These are phyloP conservation scores for Astur gentilis DNA, from an alignment of 2,113 vertebrate species.

Conservation along the genomic window DNA sequence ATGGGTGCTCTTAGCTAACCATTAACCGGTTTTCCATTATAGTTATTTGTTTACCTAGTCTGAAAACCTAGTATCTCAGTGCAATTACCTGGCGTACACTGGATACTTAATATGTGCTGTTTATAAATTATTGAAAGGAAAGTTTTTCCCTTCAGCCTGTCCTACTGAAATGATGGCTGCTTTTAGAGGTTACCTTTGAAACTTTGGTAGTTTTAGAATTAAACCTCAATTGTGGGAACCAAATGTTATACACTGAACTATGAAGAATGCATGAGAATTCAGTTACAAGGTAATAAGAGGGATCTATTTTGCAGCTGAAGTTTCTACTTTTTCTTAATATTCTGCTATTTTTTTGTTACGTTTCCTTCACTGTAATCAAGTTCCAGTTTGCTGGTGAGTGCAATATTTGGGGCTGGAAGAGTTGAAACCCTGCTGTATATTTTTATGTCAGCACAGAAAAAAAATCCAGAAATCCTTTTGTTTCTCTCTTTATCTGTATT, in stretches of 20 bases:
- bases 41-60: constrained; percentile 47
- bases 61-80: constrained; percentile 60
- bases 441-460: not conserved
- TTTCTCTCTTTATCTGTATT: not conserved
- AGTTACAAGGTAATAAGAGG: not conserved
- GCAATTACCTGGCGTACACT: not conserved
- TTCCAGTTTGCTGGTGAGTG: not conserved
- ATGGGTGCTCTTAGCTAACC: not conserved
- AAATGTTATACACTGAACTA: not conserved
- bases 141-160: not conserved
- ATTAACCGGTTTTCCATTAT: constrained; percentile 43
- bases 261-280: not conserved
- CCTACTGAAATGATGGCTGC: not conserved
- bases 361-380: not conserved
- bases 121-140: constrained; percentile 39
- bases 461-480: not conserved
- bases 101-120: constrained; percentile 19
- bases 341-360: not conserved
- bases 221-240: not conserved
- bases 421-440: not conserved
- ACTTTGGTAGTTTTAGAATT: not conserved
- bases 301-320: not conserved
- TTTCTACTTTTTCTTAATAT: not conserved
- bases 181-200: constrained; percentile 11
- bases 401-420: not conserved